A percentile compares a stretch with the other conserved stretches of the same genome.
Evolutionary conservation across 2,888 invertebrate species (phyloP).

Genomic region (Marasmarcha lunaedactyla): DNA sequence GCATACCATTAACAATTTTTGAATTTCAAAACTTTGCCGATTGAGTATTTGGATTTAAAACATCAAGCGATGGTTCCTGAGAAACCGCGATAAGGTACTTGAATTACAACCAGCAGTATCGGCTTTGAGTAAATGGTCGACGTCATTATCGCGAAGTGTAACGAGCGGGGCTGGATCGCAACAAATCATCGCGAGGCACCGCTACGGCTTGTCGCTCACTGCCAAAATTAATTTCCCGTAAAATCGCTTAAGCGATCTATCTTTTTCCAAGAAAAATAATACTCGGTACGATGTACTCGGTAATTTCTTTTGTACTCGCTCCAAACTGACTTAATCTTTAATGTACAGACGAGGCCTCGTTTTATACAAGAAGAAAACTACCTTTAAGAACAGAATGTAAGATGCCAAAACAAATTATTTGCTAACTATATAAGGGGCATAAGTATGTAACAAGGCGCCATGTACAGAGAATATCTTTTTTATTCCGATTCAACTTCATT

Average conservation of each 20-base stretch:
- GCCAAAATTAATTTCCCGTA: constrained; percentile 64
- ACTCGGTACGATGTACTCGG: constrained; percentile 35
- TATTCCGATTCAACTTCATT: background rate
- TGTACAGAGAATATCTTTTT: constrained; percentile 11
- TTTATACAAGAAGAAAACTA: constrained; percentile 42
- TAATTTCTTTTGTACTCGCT: constrained; percentile 36
- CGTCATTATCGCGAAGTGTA: constrained; percentile 53
- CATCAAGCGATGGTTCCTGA: constrained; percentile 27
- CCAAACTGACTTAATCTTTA: constrained; percentile 44
- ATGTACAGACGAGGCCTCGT: constrained; percentile 32
- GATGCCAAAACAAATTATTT: constrained; percentile 53
- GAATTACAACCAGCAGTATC: constrained; percentile 37
- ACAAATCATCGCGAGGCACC: constrained; percentile 44
- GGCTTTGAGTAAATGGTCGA: constrained; percentile 50
- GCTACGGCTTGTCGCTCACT: constrained; percentile 45
- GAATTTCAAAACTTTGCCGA: constrained; percentile 11
- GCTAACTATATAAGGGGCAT: constrained; percentile 38
- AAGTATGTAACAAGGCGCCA: constrained; percentile 33
- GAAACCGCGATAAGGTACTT: constrained; percentile 38
- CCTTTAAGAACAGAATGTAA: constrained; percentile 33
- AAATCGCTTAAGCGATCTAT: constrained; percentile 63
- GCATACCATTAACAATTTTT: constrained; percentile 20
- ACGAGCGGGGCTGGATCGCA: constrained; percentile 42
- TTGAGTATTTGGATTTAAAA: constrained; percentile 20
- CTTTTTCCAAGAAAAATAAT: constrained; percentile 60